Evolutionary conservation across 2,797 vertebrate species (phyloP).

Genomic region (Tadarida brasiliensis): DNA sequence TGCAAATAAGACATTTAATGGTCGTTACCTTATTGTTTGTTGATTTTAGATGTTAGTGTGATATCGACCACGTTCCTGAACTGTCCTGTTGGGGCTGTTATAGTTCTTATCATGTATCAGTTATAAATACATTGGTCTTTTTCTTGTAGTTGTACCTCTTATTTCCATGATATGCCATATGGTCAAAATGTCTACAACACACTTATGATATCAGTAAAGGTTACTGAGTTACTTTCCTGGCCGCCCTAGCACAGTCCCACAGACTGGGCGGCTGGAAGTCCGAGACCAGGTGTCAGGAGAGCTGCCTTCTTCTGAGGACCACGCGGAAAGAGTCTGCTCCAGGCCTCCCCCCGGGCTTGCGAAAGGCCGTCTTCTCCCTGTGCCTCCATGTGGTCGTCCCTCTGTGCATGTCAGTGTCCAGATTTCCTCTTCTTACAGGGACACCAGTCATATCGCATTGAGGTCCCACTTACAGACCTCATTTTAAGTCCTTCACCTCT

Average conservation of each 20-base stretch:
- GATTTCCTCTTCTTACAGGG: not conserved
- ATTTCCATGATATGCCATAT: not conserved
- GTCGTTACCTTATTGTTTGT: not conserved
- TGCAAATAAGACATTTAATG: conserved; percentile 7
- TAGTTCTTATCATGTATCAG: not conserved
- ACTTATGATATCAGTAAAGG: not conserved
- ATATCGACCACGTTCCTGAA: not conserved
- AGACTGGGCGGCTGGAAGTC: not conserved
- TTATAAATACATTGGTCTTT: not conserved
- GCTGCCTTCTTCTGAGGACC: not conserved
- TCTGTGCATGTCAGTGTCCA: not conserved
- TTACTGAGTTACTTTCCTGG: not conserved
- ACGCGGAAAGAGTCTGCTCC: not conserved
- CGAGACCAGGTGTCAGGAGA: not conserved
- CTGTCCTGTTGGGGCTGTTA: not conserved
- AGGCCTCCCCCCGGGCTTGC: not conserved
- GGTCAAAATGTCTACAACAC: not conserved
- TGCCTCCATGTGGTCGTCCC: not conserved
- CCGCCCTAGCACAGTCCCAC: not conserved
- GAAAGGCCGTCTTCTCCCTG: not conserved
- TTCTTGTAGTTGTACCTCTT: not conserved
- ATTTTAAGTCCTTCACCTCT: not conserved
- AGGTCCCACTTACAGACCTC: not conserved
- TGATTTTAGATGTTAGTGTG: conserved; percentile 18
- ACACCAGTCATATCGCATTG: not conserved